These are phyloP conservation scores for Oryzias melastigma DNA, from an alignment of 2,113 vertebrate species.

Conservation along the genomic window DNA sequence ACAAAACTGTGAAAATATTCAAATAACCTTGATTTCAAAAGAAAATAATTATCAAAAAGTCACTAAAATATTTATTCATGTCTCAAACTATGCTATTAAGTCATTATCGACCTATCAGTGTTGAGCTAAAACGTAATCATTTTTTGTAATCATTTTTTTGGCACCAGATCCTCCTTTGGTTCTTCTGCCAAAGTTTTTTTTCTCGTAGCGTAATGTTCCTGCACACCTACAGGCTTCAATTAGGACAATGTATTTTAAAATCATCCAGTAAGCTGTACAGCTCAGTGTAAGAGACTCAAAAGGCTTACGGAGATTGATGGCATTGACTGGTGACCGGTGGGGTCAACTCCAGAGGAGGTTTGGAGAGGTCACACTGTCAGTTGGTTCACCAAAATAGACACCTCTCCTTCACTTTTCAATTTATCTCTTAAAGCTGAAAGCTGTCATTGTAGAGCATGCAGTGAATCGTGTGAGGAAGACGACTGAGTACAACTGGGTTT, in stretches of 20 bases:
- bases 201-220: not conserved
- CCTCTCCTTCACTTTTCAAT: conserved; percentile 19
- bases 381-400: conserved; percentile 52
- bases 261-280: conserved; percentile 8
- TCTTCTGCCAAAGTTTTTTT: not conserved
- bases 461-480: not conserved
- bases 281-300: conserved; percentile 27
- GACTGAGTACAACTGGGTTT: not conserved
- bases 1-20: too few relatives aligned
- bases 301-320: conserved; percentile 55
- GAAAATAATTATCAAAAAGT: too few relatives aligned
- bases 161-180: too few relatives aligned
- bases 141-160: too few relatives aligned
- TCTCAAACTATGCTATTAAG: too few relatives aligned
- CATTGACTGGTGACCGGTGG: conserved; percentile 6
- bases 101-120: too few relatives aligned
- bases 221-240: too few relatives aligned
- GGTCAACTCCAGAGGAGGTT: conserved; percentile 31
- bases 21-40: too few relatives aligned
- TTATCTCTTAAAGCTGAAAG: conserved; percentile 22
- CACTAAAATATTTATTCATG: too few relatives aligned
- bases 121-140: too few relatives aligned
- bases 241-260: conserved; percentile 16
- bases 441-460: conserved; percentile 24
- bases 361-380: conserved; percentile 32